A percentile compares a stretch with the other conserved stretches of the same genome.
Evolutionary conservation across 2,888 invertebrate genomes (phyloP).

Genomic region (Tyria jacobaeae): DNA sequence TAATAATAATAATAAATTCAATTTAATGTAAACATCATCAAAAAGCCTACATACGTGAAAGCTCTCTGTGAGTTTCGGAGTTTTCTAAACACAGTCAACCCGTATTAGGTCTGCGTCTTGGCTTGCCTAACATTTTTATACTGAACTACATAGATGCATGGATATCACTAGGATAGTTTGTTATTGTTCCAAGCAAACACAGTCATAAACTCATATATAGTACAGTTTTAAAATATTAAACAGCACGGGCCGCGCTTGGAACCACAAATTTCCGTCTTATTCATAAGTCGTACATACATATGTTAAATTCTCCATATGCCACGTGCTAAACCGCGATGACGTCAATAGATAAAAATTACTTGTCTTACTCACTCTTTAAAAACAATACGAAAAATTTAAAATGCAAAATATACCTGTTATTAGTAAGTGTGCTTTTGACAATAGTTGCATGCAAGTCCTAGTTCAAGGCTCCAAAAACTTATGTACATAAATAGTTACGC

Average conservation of each 20-base stretch:
- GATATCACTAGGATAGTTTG: not conserved
- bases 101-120: too few relatives aligned
- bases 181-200: not conserved
- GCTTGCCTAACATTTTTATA: too few relatives aligned
- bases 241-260: not conserved
- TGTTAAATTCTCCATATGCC: conserved; percentile 26
- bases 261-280: conserved; percentile 55
- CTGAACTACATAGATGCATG: not conserved
- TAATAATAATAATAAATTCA: too few relatives aligned
- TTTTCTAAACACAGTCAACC: too few relatives aligned
- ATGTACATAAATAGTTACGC: not conserved
- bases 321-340: conserved; percentile 51
- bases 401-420: conserved; percentile 21
- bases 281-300: conserved; percentile 55
- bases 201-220: conserved; percentile 3
- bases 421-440: conserved; percentile 6
- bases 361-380: conserved; percentile 7
- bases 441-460: not conserved
- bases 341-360: conserved; percentile 36
- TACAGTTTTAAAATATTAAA: conserved; percentile 7
- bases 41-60: too few relatives aligned
- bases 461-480: conserved; percentile 6
- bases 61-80: too few relatives aligned
- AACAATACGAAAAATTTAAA: conserved; percentile 21
- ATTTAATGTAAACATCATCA: too few relatives aligned